phyloP scores from a whole-genome alignment of 23 tunicate genomes.

The Styela plicata region DNA sequence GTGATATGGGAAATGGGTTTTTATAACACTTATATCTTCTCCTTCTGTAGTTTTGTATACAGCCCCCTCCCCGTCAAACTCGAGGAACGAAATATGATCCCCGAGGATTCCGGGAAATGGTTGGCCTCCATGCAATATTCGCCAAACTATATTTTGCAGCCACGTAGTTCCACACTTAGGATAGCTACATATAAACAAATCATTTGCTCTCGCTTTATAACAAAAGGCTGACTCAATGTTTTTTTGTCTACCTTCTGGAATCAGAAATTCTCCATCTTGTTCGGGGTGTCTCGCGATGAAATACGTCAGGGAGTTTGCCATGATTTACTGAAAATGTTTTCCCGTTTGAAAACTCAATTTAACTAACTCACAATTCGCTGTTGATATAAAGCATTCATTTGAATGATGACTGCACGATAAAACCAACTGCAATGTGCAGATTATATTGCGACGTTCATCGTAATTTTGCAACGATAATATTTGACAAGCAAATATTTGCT shows the following conservation, averaged over 20 bases:
- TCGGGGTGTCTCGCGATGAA: neutral
- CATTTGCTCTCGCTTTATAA: conserved; percentile 36
- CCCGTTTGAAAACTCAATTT: too few relatives aligned
- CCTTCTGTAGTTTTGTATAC: neutral
- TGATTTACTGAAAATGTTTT: too few relatives aligned
- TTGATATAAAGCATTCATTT: too few relatives aligned
- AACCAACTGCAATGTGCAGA: too few relatives aligned
- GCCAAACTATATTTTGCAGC: conserved; percentile 73
- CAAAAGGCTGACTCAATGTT: conserved; percentile 34
- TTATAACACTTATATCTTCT: neutral
- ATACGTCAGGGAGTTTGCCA: too few relatives aligned
- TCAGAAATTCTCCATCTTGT: neutral
- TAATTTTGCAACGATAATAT: too few relatives aligned
- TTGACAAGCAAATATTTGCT: too few relatives aligned
- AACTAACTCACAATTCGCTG: too few relatives aligned
- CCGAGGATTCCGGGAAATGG: conserved; percentile 11
- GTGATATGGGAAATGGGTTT: conserved; percentile 27
- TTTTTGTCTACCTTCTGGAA: neutral
- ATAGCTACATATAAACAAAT: conserved; percentile 50
- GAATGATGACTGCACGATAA: too few relatives aligned
- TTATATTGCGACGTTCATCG: too few relatives aligned
- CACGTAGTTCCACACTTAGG: conserved; percentile 71
- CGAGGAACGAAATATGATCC: conserved; percentile 60
- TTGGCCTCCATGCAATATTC: conserved; percentile 46
- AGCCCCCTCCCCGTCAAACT: conserved; percentile 51